Base-by-base conservation (phyloP, 2,888 invertebrate species). In the Apamea crenata region DNA sequence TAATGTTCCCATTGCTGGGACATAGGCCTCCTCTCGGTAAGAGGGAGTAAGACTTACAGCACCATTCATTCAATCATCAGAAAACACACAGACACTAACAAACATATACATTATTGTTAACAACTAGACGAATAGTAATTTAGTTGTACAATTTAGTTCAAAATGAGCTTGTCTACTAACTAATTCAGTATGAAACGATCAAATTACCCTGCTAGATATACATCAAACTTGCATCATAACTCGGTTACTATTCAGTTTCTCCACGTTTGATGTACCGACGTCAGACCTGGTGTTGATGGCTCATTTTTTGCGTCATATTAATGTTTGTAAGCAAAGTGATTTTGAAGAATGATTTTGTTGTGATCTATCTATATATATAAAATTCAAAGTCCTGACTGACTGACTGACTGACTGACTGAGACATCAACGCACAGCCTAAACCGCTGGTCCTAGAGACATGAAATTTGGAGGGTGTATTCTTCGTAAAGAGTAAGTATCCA, bases 121-220 rank as follows among this genome's bases (percentile, higher is more conserved):
- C 40, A 32, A 18, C n/a, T 14, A 40, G 16, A 36, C 10, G 2
- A 72, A 47, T n/a, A n/a, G n/a, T n/a, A n/a, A n/a, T 81, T 59
- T 47, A 50, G 68, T 65, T 70, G 8, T 36, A 65, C 36, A 16
- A 56, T 61, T 65, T 18, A 65, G 65, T 59, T 73, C 59, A 59
- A 73, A n/a, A 70, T 44, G 16, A 69, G 68, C 47, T 69, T 32
- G 47, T 72, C n/a, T 56, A n/a, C 18, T 25, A 81, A 65, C 69
- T 65, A 78, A 82, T 67, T 21, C 16, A 7, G 32, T 44, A 32
- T n/a, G 56, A 72, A 69, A 66, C 36, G 6, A 59, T 59, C 16
- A 44, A 82, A 70, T 82, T 82, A 70, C 16, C 8, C 36, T 53
- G 12, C 36, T 29, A 59, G 63, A 18, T 69, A 63, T 65, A 65